Evolutionary conservation across 1,140 invertebrate species (phyloP), one percentile per base, ranked within the genome.

Genomic region (Lepeophtheirus salmonis): DNA sequence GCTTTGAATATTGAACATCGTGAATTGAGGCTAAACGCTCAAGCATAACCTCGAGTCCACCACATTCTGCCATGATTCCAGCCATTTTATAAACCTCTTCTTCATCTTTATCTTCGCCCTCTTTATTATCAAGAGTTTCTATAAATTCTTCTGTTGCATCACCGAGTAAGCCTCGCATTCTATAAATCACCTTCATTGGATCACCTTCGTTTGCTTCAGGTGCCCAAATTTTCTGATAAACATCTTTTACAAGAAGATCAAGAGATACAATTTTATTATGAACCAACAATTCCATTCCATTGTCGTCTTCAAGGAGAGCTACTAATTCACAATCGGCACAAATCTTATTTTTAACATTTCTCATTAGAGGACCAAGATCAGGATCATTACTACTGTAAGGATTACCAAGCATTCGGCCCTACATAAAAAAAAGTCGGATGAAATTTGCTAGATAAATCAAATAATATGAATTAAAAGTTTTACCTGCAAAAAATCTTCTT

Each of bases 71-170:
- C 65, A 91, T 78, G n/a, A 84, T 81, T 67, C 78, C 76, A 2
- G 79, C 78, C 76, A 82, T 76, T 65, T 81, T 82, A 69, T 91
- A 97, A 0, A 92, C 80, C 70, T 92, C 85, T 70, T 97, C 92
- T 65, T 91, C 89, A 69, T 97, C 89, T 0, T 92, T 82, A 63
- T 87, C 82, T 68, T 88, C 84, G 64, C 89, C 86, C 64, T 82
- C 83, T 64, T 85, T 89, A n/a, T 79, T 80, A 53, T 86, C 88
- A 17, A 97, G 73, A 2, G 84, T 89, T 73, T 97, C 92, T 13
- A 97, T 87, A 73, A 97, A 97, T 72, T 97, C 92, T 70, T 97
- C 94, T 0, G 94, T 97, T 1, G 94, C 92, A 74, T 97, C 94
- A 10, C 94, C 94, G 3, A 97, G 77, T 20, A 98, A 72, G 2